Evolutionary conservation across 2,113 vertebrate species (phyloP).

Genomic region (Boulengeromyrus knoepffleri): DNA sequence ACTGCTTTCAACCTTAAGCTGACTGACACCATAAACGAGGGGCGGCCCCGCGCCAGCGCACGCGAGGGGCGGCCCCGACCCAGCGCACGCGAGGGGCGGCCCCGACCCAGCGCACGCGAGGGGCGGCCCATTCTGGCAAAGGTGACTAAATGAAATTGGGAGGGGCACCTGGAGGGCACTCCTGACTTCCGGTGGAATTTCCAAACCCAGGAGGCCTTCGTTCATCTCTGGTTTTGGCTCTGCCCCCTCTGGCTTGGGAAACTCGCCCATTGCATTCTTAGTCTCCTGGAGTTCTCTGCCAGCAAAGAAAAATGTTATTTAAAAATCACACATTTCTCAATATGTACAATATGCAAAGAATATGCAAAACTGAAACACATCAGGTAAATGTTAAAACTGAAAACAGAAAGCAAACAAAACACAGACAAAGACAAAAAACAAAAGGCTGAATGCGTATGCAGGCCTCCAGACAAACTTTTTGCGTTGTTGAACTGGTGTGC

Average conservation of each 20-base stretch:
- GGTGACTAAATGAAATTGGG: background rate
- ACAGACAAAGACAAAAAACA: background rate
- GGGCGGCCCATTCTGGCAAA: background rate
- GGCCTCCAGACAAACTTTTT: no score
- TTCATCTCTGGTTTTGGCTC: constrained; percentile 49
- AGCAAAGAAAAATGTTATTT: background rate
- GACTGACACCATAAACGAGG: background rate
- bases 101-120: no score
- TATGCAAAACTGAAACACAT: background rate
- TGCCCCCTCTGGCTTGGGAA: constrained; percentile 32
- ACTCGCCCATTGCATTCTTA: constrained; percentile 36
- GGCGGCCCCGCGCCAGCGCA: no score
- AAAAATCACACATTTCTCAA: background rate
- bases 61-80: no score
- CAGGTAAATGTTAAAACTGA: background rate
- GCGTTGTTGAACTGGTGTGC: no score
- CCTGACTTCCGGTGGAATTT: constrained; percentile 61
- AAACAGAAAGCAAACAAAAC: background rate
- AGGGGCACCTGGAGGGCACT: constrained; percentile 58
- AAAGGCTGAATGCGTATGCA: background rate
- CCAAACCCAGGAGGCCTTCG: constrained; percentile 59
- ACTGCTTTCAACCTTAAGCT: background rate
- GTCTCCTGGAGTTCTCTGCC: constrained; percentile 58
- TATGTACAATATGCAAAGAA: background rate
- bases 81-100: no score